Conservation (phyloP, 2,888 invertebrate species). For the Hypomecis punctinalis region DNA sequence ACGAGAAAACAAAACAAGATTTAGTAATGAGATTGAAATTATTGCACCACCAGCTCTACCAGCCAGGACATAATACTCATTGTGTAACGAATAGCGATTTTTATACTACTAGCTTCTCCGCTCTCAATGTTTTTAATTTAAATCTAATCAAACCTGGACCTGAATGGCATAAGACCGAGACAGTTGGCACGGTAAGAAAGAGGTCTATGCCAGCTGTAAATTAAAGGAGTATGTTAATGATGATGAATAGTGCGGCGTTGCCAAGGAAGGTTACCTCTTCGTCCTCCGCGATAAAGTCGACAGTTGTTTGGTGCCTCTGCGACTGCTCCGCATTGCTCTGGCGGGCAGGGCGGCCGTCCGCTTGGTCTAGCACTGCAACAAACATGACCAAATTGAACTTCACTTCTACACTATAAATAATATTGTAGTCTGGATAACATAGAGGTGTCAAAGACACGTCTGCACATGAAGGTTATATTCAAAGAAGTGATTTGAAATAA, state of each 20-base stretch:
- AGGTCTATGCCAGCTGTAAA: no score
- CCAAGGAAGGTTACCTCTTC: slow-evolving; percentile 66
- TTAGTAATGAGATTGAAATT: not conserved
- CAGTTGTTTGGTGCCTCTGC: slow-evolving; percentile 67
- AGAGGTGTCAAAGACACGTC: slow-evolving; percentile 4
- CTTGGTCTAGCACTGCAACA: slow-evolving; percentile 78
- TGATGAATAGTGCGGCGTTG: not conserved
- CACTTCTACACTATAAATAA: not conserved
- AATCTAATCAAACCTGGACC: no score
- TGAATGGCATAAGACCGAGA: no score
- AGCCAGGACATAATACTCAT: no score
- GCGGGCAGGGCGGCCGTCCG: slow-evolving; percentile 66
- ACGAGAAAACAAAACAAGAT: slow-evolving; percentile 3
- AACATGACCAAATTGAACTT: slow-evolving; percentile 4
- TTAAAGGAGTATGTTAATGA: not conserved
- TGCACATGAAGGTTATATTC: not conserved
- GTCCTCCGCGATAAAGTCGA: slow-evolving; percentile 75
- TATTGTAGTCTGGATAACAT: slow-evolving; percentile 1
- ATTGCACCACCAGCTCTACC: not conserved
- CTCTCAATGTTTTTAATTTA: no score
- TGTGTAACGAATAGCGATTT: no score
- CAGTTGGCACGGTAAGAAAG: no score
- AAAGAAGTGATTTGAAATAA: not conserved
- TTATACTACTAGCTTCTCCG: no score
- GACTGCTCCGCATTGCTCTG: slow-evolving; percentile 64